phyloP scores from a whole-genome alignment of 2,797 vertebrate species.

The Hoplostethus atlanticus region DNA sequence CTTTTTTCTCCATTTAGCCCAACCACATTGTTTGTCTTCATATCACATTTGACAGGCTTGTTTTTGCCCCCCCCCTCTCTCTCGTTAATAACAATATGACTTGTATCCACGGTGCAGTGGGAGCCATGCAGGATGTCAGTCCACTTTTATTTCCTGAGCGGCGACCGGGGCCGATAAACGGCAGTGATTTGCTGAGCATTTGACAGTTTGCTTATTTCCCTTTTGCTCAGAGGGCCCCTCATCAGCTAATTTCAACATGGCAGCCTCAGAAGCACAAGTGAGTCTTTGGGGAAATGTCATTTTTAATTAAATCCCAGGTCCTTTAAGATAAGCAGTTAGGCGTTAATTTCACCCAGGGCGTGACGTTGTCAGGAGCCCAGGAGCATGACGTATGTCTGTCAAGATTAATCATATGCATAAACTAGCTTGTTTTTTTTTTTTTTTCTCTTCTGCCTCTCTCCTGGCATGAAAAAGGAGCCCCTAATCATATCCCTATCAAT shows the following conservation, averaged over 20 bases:
- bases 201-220: conserved; percentile 85
- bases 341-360: conserved; percentile 83
- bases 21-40: conserved; percentile 63
- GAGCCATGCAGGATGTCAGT: conserved; percentile 60
- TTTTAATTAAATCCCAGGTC: conserved; percentile 89
- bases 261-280: conserved; percentile 75
- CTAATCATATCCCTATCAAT: not conserved
- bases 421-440: conserved; percentile 20
- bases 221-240: conserved; percentile 81
- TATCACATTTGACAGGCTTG: conserved; percentile 74
- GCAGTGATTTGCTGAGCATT: conserved; percentile 78
- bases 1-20: conserved; percentile 42
- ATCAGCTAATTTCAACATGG: conserved; percentile 85
- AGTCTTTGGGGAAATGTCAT: conserved; percentile 88
- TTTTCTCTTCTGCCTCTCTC: not conserved
- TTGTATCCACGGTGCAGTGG: conserved; percentile 55
- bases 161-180: conserved; percentile 77
- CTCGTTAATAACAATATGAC: conserved; percentile 67
- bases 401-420: conserved; percentile 80
- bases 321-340: conserved; percentile 86
- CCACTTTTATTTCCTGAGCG: conserved; percentile 74
- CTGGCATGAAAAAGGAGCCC: conserved; percentile 16
- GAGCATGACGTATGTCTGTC: conserved; percentile 84
- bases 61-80: conserved; percentile 25
- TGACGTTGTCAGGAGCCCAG: conserved; percentile 77